Conservation (phyloP, 1,140 invertebrate species). For the Archivesica marissinica region DNA sequence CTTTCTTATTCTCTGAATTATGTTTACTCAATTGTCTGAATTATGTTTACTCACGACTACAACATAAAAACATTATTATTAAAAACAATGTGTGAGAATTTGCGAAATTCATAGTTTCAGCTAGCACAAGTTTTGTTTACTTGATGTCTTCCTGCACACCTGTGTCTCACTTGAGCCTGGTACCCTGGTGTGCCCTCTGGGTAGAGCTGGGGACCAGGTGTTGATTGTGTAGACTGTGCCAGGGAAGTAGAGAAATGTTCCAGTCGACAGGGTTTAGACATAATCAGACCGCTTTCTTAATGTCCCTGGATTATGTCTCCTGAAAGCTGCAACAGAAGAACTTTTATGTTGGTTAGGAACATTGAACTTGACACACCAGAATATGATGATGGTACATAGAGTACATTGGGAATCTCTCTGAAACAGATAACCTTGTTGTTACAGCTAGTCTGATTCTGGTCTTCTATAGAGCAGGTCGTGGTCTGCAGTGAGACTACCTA, state of each 20-base stretch:
- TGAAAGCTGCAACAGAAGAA: not conserved
- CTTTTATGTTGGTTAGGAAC: too few species aligned
- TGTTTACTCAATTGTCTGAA: too few species aligned
- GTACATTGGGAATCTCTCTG: slow-evolving; percentile 18
- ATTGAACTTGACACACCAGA: not conserved
- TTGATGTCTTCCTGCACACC: slow-evolving; percentile 20
- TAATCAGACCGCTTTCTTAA: slow-evolving; percentile 42
- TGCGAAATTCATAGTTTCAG: not conserved
- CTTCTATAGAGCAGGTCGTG: too few species aligned
- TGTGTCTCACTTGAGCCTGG: slow-evolving; percentile 25
- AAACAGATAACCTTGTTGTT: too few species aligned
- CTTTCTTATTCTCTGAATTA: too few species aligned
- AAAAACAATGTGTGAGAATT: too few species aligned
- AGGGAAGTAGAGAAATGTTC: slow-evolving; percentile 33
- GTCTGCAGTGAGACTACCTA: too few species aligned
- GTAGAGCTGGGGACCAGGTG: slow-evolving; percentile 20
- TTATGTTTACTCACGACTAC: too few species aligned
- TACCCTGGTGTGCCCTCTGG: slow-evolving; percentile 4
- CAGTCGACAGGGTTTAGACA: slow-evolving; percentile 28
- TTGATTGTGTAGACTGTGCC: slow-evolving; percentile 38
- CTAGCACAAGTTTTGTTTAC: too few species aligned
- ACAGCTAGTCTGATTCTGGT: too few species aligned
- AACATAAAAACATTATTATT: too few species aligned
- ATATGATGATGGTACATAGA: not conserved
- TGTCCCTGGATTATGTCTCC: slow-evolving; percentile 18